These are phyloP conservation scores for Bergia puertoricense DNA, from an alignment of 92 coral and sea anemone species.

Conservation along the genomic window DNA sequence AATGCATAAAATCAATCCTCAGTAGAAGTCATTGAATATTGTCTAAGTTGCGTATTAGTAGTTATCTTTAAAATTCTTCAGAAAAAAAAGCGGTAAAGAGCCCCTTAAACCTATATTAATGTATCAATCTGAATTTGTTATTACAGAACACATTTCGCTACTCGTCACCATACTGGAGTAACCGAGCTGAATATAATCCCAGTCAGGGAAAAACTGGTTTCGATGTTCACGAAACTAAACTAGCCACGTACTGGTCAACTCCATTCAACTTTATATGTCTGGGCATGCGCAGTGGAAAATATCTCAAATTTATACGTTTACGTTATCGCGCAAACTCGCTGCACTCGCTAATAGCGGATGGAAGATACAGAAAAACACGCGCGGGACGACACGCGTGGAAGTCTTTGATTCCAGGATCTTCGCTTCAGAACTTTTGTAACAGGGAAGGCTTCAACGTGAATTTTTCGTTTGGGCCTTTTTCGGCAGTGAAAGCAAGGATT, in stretches of 20 bases:
- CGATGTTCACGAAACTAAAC: constrained; percentile 47
- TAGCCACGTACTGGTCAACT: constrained; percentile 50
- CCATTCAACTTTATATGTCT: constrained; percentile 53
- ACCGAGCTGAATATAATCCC: constrained; percentile 6
- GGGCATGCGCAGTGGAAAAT: constrained; percentile 46
- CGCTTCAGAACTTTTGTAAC: constrained; percentile 49
- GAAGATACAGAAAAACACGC: constrained; percentile 38
- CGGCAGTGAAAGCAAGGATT: constrained; percentile 53
- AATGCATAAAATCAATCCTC: too few species aligned
- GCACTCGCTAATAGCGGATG: constrained; percentile 55
- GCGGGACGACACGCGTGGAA: constrained; percentile 54
- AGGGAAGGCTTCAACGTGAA: constrained; percentile 51
- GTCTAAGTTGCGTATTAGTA: too few species aligned
- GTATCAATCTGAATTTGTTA: background rate
- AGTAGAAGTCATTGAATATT: too few species aligned
- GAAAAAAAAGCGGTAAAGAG: too few species aligned
- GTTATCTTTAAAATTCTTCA: too few species aligned
- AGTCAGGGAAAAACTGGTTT: constrained; percentile 42
- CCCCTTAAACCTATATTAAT: background rate
- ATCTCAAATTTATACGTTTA: constrained; percentile 43
- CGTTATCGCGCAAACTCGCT: constrained; percentile 45
- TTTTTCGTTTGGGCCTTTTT: background rate
- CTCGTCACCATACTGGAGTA: constrained; percentile 48
- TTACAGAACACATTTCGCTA: constrained; percentile 53
- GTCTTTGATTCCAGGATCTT: constrained; percentile 34